Base-by-base conservation (phyloP, 2,888 invertebrate genomes). In the Ceramica pisi region DNA sequence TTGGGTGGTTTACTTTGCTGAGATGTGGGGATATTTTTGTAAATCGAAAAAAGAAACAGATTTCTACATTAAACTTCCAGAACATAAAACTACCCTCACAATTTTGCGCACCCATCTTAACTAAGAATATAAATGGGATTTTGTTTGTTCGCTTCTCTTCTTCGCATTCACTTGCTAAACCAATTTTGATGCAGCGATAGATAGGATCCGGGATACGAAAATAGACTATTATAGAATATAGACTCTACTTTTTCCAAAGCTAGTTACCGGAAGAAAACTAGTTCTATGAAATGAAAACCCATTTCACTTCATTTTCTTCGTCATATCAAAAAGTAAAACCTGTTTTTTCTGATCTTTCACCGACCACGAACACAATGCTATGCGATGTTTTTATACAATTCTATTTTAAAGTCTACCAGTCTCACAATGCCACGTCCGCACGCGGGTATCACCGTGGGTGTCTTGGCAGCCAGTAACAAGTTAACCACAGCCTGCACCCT, bases 401-500 rank as follows among this genome's bases (percentile, higher is more conserved):
- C 50, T 23, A 60, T 73, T 70, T 60, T 16, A 41, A 72, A 57
- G 23, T n/a, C 41, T 6, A 3, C 35, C 44, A n/a, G 12, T 41
- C 41, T 50, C 23, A 23, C 73, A 60, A 23, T n/a, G n/a, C n/a
- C 16, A 35, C 19, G 44, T 3, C 61, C 51, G n/a, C 51, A 61
- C 21, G 51, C 31, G 41, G n/a, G 50, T 41, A 51, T 21, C 21
- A 23, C n/a, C n/a, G n/a, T n/a, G n/a, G n/a, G n/a, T 12, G 0
- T 50, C 26, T 26, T 19, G 35, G n/a, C n/a, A 2, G 26, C 21
- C 62, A 50, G 61, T 63, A 23, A 63, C 35, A 21, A 50, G 21
- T 38, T 63, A 19, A 51, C 23, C 19, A 44, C 16, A 44, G 16
- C 46, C 31, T n/a, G 14, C 63, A 53, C 8, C 7, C 53, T 46